phyloP scores from a whole-genome alignment of 2,888 invertebrate genomes.

The Amitus sp. region DNA sequence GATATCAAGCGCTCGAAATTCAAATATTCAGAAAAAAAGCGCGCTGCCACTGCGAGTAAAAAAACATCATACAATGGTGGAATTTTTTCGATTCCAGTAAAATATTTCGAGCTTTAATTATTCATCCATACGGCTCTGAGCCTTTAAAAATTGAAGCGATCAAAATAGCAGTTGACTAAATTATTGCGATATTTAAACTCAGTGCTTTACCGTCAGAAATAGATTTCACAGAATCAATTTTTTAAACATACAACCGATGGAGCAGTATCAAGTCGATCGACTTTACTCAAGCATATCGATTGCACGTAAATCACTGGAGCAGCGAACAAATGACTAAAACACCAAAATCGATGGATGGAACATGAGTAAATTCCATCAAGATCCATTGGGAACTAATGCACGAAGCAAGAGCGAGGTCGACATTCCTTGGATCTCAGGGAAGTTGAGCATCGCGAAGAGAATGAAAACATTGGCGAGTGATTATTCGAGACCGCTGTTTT shows the following conservation, averaged over 20 bases:
- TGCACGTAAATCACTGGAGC: conserved; percentile 33
- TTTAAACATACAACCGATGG: not conserved
- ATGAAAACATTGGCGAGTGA: conserved; percentile 13
- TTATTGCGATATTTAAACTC: too few relatives aligned
- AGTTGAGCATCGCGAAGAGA: conserved; percentile 2
- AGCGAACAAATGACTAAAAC: conserved; percentile 23
- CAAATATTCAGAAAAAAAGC: conserved; percentile 7
- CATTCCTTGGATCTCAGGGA: not conserved
- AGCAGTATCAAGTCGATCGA: conserved; percentile 23
- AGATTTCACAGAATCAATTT: too few relatives aligned
- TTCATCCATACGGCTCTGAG: too few relatives aligned
- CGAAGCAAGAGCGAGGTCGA: not conserved
- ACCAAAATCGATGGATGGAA: conserved; percentile 20
- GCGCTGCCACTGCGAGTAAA: too few relatives aligned
- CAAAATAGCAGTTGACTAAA: too few relatives aligned
- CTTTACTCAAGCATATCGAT: conserved; percentile 33
- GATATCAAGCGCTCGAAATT: conserved; percentile 8
- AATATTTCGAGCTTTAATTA: too few relatives aligned
- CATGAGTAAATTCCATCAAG: conserved; percentile 14
- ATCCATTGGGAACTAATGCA: conserved; percentile 9
- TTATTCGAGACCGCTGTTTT: conserved; percentile 7
- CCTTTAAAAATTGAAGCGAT: too few relatives aligned
- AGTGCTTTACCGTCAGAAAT: too few relatives aligned
- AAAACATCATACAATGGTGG: too few relatives aligned
- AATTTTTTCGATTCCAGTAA: too few relatives aligned